Base-by-base conservation (phyloP, 2,113 vertebrate genomes). In the Boleophthalmus pectinirostris region DNA sequence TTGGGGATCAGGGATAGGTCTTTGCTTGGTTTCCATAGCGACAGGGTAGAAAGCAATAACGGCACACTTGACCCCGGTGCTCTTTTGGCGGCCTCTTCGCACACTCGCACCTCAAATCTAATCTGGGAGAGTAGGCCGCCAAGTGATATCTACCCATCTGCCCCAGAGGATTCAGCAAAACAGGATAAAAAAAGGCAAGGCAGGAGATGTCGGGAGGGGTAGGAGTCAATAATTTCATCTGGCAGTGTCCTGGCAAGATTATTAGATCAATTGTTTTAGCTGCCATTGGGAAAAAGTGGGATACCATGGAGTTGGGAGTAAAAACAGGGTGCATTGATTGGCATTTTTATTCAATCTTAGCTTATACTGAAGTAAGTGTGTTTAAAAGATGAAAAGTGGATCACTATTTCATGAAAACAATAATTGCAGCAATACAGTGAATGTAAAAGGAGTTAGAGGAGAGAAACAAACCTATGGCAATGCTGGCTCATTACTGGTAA, bases 41-140 rank as follows among this genome's bases (percentile, higher is more conserved):
- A 86, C 68, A 54, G 77, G 88, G 80, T 25, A 61, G 87, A 91
- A 92, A 92, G 90, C 91, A 93, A 92, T 93, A 92, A 91, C 86
- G 82, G 77, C 86, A 84, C 88, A 92, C 88, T 93, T 94, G 91
- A 93, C 92, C 93, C 78, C 77, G 69, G 70, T 85, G 88, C 85
- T 87, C 88, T 86, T 83, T 89, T 83, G 88, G 82, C 90, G 87
- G 83, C 83, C 88, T 83, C 70, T 69, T 89, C 72, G 75, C 73
- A 83, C 51, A 78, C 70, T 76, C 69, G 79, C 82, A 84, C 78
- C 82, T 84, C 85, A 77, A 88, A 92, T 92, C 88, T 91, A 90
- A 91, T 91, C 87, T 83, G 78, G 75, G 75, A 82, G 85, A 81
- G 73, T 77, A 75, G 72, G 73, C 69, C 82, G 78, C 85, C 63